Percentiles rank a stretch among this genome's conserved stretches.
These are phyloP conservation scores for Harpagus bidentatus DNA, from an alignment of 2,113 vertebrate species.

Conservation along the genomic window DNA sequence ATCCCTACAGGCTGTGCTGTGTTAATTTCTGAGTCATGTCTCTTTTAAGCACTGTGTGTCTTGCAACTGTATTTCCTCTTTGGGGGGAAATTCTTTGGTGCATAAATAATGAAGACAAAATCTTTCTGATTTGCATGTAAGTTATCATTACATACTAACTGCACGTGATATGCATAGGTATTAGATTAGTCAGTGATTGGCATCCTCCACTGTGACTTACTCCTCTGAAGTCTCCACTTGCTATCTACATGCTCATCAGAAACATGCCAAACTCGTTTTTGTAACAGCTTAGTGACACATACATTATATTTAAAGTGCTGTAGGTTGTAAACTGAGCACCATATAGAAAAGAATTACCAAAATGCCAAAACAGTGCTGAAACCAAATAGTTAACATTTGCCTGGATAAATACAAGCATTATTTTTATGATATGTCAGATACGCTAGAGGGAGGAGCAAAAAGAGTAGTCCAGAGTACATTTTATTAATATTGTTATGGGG, in stretches of 20 bases:
- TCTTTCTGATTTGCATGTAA: neutral
- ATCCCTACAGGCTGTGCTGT: neutral
- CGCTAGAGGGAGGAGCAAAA: slow-evolving; percentile 20
- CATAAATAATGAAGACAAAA: neutral
- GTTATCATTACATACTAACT: neutral
- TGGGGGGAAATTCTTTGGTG: neutral
- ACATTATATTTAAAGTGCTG: neutral
- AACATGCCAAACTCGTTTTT: neutral
- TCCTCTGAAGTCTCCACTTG: neutral
- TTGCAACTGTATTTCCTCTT: neutral
- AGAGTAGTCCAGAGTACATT: neutral
- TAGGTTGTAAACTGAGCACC: neutral
- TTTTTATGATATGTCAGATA: neutral
- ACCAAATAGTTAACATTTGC: slow-evolving; percentile 20
- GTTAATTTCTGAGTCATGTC: neutral
- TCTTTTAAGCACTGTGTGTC: neutral
- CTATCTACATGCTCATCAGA: neutral
- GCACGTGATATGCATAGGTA: neutral
- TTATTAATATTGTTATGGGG: neutral
- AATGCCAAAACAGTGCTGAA: neutral
- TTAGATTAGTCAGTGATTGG: neutral
- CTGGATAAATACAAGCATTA: slow-evolving; percentile 48
- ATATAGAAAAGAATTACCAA: slow-evolving; percentile 7
- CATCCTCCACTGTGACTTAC: neutral
- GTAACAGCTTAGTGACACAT: slow-evolving; percentile 10